Percentiles rank a stretch among this genome's conserved stretches.
These are phyloP conservation scores for Agelastica alni DNA, from an alignment of 2,888 invertebrate species.

Conservation along the genomic window DNA sequence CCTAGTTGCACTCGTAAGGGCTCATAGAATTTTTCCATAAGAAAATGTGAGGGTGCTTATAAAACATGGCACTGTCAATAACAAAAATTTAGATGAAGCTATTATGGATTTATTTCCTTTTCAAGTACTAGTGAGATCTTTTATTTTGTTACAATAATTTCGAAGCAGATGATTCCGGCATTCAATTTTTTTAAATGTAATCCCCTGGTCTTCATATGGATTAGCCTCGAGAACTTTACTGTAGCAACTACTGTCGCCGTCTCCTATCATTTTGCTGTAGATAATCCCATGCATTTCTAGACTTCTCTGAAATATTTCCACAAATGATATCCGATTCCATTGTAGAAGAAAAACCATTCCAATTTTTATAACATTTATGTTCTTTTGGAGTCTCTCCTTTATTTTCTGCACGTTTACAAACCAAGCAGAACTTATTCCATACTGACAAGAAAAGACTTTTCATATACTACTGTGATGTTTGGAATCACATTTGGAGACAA, in stretches of 20 bases:
- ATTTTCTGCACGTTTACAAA: background rate
- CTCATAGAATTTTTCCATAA: no score
- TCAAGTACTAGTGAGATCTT: no score
- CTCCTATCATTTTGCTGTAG: slow-evolving; percentile 31
- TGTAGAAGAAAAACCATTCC: slow-evolving; percentile 30
- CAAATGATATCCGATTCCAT: slow-evolving; percentile 36
- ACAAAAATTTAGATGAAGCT: no score
- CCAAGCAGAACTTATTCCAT: background rate
- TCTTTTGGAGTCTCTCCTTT: slow-evolving; percentile 7
- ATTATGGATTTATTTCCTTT: no score
- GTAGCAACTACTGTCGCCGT: slow-evolving; percentile 31
- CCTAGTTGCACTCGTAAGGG: no score
- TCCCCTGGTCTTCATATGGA: no score
- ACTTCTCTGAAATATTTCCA: slow-evolving; percentile 32
- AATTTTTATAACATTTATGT: slow-evolving; percentile 34
- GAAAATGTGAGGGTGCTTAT: no score
- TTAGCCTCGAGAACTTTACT: no score
- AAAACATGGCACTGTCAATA: no score
- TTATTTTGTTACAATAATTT: slow-evolving; percentile 22
- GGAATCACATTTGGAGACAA: no score
- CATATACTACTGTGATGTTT: no score
- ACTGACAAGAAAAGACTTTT: no score
- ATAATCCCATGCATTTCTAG: slow-evolving; percentile 25
- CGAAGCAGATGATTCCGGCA: slow-evolving; percentile 17
- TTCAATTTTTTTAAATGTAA: slow-evolving; percentile 20